Percentiles rank a stretch among this genome's conserved stretches.
These are phyloP conservation scores for Portunus trituberculatus DNA, from an alignment of 1,140 invertebrate species.

Conservation along the genomic window DNA sequence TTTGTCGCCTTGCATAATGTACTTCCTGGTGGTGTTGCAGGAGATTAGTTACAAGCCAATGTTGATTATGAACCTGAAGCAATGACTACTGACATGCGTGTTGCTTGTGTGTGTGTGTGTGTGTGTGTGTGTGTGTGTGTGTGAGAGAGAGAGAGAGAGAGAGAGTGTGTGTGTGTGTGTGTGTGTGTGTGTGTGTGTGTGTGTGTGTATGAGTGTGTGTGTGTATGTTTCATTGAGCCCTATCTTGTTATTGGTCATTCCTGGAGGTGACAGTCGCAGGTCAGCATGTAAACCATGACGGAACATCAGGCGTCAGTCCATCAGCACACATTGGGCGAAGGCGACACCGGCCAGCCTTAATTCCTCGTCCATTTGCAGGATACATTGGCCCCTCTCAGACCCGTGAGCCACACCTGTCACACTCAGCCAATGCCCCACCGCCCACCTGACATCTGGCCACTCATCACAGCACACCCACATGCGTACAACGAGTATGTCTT, in stretches of 20 bases:
- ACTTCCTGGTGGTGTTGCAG: too few species aligned
- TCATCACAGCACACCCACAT: background rate
- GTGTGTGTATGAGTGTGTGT: background rate
- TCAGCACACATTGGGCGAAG: background rate
- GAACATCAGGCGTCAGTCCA: background rate
- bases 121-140: too few species aligned
- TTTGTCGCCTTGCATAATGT: too few species aligned
- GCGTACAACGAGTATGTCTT: background rate
- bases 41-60: too few species aligned
- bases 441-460: background rate
- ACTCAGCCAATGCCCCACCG: background rate
- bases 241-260: background rate
- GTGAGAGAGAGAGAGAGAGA: too few species aligned
- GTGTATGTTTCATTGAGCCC: background rate
- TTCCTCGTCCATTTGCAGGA: background rate
- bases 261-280: background rate
- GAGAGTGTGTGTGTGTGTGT: background rate
- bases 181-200: background rate
- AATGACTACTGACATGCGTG: too few species aligned
- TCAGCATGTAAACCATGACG: background rate
- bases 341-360: slow-evolving; percentile 1
- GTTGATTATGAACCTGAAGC: too few species aligned
- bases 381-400: background rate
- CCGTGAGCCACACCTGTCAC: background rate
- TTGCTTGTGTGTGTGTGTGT: too few species aligned